Conservation (phyloP, 2,797 vertebrate species). For the Scyliorhinus canicula region DNA sequence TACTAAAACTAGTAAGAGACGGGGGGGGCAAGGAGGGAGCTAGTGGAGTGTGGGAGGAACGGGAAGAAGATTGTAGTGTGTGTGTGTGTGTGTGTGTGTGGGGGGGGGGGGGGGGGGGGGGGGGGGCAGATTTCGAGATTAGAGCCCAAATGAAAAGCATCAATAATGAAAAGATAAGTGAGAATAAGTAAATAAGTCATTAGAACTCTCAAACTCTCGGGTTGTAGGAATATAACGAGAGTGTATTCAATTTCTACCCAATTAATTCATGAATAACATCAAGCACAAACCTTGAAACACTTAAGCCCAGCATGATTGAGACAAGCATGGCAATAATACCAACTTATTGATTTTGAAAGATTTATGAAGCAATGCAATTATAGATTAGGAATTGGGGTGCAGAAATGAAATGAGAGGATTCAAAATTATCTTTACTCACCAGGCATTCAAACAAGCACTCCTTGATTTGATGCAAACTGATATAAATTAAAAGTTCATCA, state of each 20-base stretch:
- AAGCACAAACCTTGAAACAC: neutral
- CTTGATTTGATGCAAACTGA: neutral
- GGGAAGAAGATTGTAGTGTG: no score
- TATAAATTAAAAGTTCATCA: neutral
- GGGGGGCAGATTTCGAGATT: neutral
- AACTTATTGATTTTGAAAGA: slow-evolving; percentile 13
- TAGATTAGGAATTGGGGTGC: neutral
- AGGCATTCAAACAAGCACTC: neutral
- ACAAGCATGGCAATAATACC: neutral
- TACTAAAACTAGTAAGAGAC: neutral
- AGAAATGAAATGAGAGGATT: neutral
- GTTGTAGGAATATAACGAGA: neutral
- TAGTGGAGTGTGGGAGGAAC: no score
- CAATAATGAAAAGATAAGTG: neutral
- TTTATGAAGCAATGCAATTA: neutral
- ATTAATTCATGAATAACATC: neutral
- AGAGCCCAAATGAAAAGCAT: neutral
- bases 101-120: no score
- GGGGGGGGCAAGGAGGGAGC: no score
- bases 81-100: no score
- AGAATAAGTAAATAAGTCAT: neutral
- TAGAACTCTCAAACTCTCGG: neutral
- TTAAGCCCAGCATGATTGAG: neutral
- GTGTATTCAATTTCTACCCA: neutral
- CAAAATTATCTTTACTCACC: slow-evolving; percentile 17